Evolutionary conservation across 2,888 invertebrate genomes (phyloP).

Genomic region (Asteroscopus sphinx): DNA sequence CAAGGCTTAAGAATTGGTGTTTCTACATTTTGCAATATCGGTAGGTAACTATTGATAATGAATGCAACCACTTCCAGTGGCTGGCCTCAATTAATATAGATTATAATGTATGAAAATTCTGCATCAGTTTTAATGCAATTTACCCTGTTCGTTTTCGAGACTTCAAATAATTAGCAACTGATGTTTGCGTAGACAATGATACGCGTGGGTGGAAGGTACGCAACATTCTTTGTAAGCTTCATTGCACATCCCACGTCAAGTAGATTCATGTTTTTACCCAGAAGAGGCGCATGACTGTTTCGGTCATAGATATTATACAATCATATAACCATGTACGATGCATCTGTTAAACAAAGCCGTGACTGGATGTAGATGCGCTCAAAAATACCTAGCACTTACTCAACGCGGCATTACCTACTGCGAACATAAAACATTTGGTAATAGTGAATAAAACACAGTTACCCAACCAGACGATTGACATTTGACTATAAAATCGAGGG

Average conservation of each 20-base stretch:
- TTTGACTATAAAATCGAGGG: conserved; percentile 75
- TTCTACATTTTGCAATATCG: conserved; percentile 71
- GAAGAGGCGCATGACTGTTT: conserved; percentile 4
- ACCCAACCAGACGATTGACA: conserved; percentile 83
- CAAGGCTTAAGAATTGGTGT: conserved; percentile 62
- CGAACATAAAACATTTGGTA: conserved; percentile 77
- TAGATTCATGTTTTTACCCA: conserved; percentile 15
- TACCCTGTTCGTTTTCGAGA: conserved; percentile 41
- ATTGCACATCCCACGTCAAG: conserved; percentile 22
- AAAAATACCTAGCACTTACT: conserved; percentile 71
- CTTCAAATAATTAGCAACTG: conserved; percentile 15
- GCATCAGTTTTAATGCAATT: conserved; percentile 50
- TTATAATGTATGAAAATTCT: conserved; percentile 77
- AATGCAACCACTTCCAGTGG: conserved; percentile 78
- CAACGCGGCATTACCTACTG: conserved; percentile 69
- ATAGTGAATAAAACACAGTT: conserved; percentile 82
- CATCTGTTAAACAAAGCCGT: conserved; percentile 55
- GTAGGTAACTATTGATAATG: conserved; percentile 71
- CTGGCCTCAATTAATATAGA: conserved; percentile 84
- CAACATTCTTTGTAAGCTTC: conserved; percentile 13
- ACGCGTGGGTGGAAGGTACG: conserved; percentile 23
- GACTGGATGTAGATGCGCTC: conserved; percentile 69
- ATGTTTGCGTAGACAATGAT: conserved; percentile 24
- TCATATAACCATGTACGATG: conserved; percentile 13
- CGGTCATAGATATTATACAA: conserved; percentile 8